Percentiles rank a stretch among this genome's conserved stretches.
These are phyloP conservation scores for Oophaga pumilio DNA, from an alignment of 2,113 vertebrate genomes.

Conservation along the genomic window DNA sequence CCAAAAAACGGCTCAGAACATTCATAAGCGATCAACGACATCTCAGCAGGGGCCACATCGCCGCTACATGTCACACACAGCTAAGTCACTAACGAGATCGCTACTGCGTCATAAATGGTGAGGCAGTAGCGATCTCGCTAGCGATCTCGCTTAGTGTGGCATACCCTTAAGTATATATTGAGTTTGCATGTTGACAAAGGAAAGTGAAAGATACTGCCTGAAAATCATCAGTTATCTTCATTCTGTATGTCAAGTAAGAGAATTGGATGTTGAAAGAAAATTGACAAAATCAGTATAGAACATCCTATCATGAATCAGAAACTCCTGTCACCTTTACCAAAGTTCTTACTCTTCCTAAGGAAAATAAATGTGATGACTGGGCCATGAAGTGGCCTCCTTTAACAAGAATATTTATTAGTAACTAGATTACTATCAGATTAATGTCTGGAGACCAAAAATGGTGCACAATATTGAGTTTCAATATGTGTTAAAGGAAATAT, in stretches of 20 bases:
- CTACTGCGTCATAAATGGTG: no score
- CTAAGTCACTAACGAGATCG: no score
- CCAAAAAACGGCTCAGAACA: no score
- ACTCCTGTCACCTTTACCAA: background rate
- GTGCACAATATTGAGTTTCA: no score
- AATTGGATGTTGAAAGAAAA: background rate
- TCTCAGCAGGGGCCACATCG: no score
- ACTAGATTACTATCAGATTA: no score
- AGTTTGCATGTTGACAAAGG: background rate
- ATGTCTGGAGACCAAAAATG: no score
- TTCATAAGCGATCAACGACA: no score
- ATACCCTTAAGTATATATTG: background rate
- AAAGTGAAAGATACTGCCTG: background rate
- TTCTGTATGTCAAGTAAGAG: background rate
- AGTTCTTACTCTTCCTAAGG: background rate
- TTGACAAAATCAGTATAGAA: background rate
- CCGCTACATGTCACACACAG: no score
- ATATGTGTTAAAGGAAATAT: no score
- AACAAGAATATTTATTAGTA: background rate
- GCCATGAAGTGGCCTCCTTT: background rate
- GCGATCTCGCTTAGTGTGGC: no score
- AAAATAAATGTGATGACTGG: background rate
- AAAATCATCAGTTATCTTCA: background rate
- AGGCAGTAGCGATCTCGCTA: no score
- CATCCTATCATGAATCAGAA: background rate